These are phyloP conservation scores for Trachelus troglodyta DNA, from an alignment of 2,888 invertebrate genomes.

Conservation along the genomic window DNA sequence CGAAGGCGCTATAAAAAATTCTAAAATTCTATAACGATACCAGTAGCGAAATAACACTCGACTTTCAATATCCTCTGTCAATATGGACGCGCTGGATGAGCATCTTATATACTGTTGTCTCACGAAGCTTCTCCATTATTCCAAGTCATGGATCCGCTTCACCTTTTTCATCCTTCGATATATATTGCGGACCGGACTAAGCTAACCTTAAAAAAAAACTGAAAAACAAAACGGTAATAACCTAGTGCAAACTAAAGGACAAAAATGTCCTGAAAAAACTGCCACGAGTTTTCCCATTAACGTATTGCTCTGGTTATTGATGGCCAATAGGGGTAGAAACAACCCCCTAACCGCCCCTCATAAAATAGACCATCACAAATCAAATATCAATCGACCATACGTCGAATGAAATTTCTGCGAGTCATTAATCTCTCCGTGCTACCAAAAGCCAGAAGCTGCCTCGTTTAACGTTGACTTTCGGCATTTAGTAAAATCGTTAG, in stretches of 20 bases:
- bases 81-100: neutral
- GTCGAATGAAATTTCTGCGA: neutral
- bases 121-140: neutral
- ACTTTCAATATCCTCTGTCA: neutral
- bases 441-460: neutral
- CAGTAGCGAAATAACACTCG: neutral
- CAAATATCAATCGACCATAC: neutral
- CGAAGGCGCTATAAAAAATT: neutral
- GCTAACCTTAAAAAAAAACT: neutral
- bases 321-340: no score
- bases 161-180: neutral
- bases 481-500: neutral
- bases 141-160: neutral
- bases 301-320: neutral
- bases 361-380: neutral
- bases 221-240: neutral
- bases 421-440: neutral
- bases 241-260: neutral
- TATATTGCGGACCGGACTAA: neutral
- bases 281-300: neutral
- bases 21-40: neutral
- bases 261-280: neutral
- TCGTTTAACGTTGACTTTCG: neutral
- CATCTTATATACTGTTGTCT: neutral
- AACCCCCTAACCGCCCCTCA: neutral